phyloP scores from a whole-genome alignment of 2,113 vertebrate species.

The Pelodiscus sinensis region DNA sequence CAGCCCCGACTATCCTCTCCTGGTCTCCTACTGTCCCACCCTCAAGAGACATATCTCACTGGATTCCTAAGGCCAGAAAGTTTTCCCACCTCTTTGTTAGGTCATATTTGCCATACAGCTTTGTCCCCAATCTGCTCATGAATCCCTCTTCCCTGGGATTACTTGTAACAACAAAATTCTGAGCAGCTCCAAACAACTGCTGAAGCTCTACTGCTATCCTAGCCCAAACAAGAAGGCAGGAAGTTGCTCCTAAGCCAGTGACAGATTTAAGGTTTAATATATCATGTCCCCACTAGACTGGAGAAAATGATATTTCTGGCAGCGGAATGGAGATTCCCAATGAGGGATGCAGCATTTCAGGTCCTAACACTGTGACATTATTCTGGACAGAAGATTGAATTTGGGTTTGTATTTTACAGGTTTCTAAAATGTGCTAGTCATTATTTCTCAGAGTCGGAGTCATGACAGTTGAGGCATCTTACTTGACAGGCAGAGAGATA shows the following conservation, averaged over 20 bases:
- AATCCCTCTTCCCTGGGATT: not conserved
- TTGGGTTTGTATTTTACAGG: not conserved
- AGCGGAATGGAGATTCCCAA: not conserved
- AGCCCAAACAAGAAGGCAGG: not conserved
- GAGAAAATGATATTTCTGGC: slow-evolving; percentile 6
- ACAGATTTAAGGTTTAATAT: not conserved
- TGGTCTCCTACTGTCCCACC: too few relatives aligned
- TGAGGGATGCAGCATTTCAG: not conserved
- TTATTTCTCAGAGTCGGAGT: not conserved
- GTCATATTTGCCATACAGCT: not conserved
- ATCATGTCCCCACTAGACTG: not conserved
- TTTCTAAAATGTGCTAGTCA: not conserved
- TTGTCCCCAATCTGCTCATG: not conserved
- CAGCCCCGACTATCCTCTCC: too few relatives aligned
- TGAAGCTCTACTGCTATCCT: fast-evolving
- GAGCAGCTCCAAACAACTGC: not conserved
- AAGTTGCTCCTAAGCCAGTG: not conserved
- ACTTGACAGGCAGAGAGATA: not conserved
- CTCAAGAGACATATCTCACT: too few relatives aligned
- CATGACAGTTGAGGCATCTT: not conserved
- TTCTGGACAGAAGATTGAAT: slow-evolving; percentile 1
- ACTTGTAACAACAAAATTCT: not conserved
- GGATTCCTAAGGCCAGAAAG: too few relatives aligned
- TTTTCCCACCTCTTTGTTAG: not conserved
- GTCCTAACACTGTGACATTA: not conserved